Percentiles rank a stretch among this genome's conserved stretches.
Evolutionary conservation across 2,888 invertebrate genomes (phyloP).

Genomic region (Amiota minor): DNA sequence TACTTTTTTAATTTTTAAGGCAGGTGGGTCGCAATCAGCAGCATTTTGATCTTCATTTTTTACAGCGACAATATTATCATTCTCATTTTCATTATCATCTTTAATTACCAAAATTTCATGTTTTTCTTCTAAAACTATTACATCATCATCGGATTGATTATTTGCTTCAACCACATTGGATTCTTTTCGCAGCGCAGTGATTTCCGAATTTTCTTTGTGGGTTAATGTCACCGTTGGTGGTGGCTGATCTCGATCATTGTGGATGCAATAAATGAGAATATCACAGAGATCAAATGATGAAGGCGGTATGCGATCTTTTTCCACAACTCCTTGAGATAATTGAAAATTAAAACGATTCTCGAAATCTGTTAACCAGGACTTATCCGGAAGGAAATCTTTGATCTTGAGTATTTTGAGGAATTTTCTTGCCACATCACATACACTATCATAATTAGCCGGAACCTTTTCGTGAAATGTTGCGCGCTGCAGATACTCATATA

Average conservation of each 20-base stretch:
- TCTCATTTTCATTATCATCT: slow-evolving; percentile 42
- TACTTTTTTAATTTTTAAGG: slow-evolving; percentile 61
- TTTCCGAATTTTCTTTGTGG: slow-evolving; percentile 47
- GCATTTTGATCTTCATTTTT: too few species aligned
- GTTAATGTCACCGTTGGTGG: slow-evolving; percentile 54
- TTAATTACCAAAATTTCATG: slow-evolving; percentile 42
- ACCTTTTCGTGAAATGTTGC: slow-evolving; percentile 65
- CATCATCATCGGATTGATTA: background rate
- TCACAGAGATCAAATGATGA: slow-evolving; percentile 63
- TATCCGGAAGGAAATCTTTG: slow-evolving; percentile 64
- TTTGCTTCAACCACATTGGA: background rate
- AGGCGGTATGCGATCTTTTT: slow-evolving; percentile 52
- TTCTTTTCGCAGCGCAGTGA: slow-evolving; percentile 6
- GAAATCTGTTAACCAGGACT: slow-evolving; percentile 63
- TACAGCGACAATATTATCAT: slow-evolving; percentile 45
- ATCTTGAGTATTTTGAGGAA: slow-evolving; percentile 66
- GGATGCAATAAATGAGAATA: slow-evolving; percentile 55
- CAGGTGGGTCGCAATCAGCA: slow-evolving; percentile 35
- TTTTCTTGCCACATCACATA: slow-evolving; percentile 57
- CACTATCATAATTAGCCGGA: slow-evolving; percentile 51
- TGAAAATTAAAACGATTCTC: slow-evolving; percentile 56
- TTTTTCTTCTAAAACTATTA: slow-evolving; percentile 34
- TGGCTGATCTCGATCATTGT: slow-evolving; percentile 57
- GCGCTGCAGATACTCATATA: slow-evolving; percentile 68
- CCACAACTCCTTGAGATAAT: slow-evolving; percentile 49